Conservation (phyloP, 35 echinoderm and acorn worm species). For the Anneissia japonica region DNA sequence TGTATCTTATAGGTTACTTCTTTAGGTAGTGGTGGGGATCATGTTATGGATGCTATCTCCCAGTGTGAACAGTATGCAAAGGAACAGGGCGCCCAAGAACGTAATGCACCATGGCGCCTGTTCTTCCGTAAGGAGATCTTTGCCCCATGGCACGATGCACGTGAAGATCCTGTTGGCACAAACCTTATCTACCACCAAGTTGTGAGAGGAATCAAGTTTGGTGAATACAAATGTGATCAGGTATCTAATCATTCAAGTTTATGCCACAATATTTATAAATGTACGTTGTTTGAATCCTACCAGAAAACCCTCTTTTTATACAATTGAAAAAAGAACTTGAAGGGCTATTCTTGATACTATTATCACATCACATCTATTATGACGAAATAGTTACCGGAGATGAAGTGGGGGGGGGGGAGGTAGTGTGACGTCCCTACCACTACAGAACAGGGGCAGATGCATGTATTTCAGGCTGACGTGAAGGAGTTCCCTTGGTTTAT, state of each 20-base stretch:
- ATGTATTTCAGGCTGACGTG: no score
- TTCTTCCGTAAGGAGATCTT: slow-evolving; percentile 99
- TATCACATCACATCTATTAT: no score
- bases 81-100: slow-evolving; percentile 93
- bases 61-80: slow-evolving; percentile 90
- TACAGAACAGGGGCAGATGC: no score
- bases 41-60: slow-evolving; percentile 99
- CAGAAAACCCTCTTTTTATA: no score
- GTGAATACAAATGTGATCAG: slow-evolving; percentile 96
- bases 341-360: no score
- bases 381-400: no score
- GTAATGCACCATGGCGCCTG: slow-evolving; percentile 88
- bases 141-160: slow-evolving; percentile 95
- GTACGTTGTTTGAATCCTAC: no score
- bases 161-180: slow-evolving; percentile 76
- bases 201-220: slow-evolving; percentile 91
- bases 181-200: slow-evolving; percentile 97
- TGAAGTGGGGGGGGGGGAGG: no score
- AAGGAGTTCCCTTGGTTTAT: no score
- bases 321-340: no score
- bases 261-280: no score
- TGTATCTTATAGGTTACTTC: slow-evolving; percentile 61
- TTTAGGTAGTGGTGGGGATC: slow-evolving; percentile 87
- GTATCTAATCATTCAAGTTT: slow-evolving; percentile 38
- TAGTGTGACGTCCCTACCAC: no score